phyloP scores from a whole-genome alignment of 2,797 vertebrate species.

The Catharus ustulatus region DNA sequence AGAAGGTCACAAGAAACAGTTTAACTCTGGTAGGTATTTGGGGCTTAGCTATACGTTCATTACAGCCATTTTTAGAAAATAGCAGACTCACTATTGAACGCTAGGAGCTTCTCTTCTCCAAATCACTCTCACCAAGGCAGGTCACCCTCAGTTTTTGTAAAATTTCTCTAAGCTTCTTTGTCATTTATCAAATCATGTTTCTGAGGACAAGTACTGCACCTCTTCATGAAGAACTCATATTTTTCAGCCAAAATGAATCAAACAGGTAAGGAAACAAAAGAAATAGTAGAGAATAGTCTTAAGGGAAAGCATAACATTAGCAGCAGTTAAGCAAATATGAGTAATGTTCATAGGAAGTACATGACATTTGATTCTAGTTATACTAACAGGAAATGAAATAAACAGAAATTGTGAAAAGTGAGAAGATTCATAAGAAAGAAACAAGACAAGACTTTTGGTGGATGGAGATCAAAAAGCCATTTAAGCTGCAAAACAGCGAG shows the following conservation, averaged over 20 bases:
- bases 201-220: background rate
- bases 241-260: background rate
- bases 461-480: background rate
- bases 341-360: background rate
- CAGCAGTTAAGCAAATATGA: conserved; percentile 11
- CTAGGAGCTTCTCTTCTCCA: background rate
- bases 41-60: background rate
- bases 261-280: background rate
- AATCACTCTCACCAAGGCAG: background rate
- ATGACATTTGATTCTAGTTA: background rate
- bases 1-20: background rate
- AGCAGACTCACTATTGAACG: background rate
- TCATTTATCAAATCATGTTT: background rate
- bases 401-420: conserved; percentile 32
- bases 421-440: conserved; percentile 35
- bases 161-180: background rate
- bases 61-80: background rate
- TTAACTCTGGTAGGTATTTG: background rate
- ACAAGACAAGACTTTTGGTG: background rate
- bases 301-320: background rate
- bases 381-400: conserved; percentile 42
- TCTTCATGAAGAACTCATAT: background rate
- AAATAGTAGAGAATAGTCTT: background rate
- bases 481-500: background rate
- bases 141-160: background rate